These are phyloP conservation scores for Tor tambroides DNA, from an alignment of 2,113 vertebrate genomes.

Conservation along the genomic window DNA sequence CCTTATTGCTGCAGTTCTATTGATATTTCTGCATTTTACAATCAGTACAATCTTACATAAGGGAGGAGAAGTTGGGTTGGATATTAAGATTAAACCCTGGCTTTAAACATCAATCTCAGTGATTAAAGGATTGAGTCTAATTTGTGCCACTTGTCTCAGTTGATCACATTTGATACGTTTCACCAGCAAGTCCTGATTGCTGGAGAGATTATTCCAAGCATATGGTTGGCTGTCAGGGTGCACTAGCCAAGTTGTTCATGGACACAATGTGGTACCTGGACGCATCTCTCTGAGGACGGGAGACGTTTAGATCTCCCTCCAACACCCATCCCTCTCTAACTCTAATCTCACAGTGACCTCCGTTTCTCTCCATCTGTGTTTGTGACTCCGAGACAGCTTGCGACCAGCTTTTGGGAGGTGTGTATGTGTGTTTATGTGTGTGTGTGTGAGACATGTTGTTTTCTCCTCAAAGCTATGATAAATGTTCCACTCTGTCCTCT, in stretches of 20 bases:
- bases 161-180: slow-evolving; percentile 17
- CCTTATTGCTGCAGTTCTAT: slow-evolving; percentile 16
- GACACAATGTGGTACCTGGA: slow-evolving; percentile 16
- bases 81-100: not conserved
- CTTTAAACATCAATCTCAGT: slow-evolving; percentile 25
- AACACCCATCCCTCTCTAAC: slow-evolving; percentile 7
- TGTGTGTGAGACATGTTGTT: slow-evolving; percentile 37
- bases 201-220: slow-evolving; percentile 19
- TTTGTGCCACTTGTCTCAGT: slow-evolving; percentile 29
- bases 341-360: slow-evolving; percentile 27
- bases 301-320: slow-evolving; percentile 8
- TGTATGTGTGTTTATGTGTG: slow-evolving; percentile 7
- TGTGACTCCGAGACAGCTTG: slow-evolving; percentile 28
- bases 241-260: slow-evolving; percentile 19
- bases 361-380: slow-evolving; percentile 46
- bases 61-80: not conserved
- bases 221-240: slow-evolving; percentile 25
- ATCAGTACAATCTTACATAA: not conserved
- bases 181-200: slow-evolving; percentile 8
- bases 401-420: slow-evolving; percentile 38
- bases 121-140: slow-evolving; percentile 28
- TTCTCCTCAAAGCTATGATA: slow-evolving; percentile 53
- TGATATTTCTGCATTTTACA: not conserved
- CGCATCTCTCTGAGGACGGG: not conserved
- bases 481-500: slow-evolving; percentile 49